Evolutionary conservation across 2,113 vertebrate species (phyloP), one percentile per base, ranked within the genome.

Genomic region (Eublepharis macularius): DNA sequence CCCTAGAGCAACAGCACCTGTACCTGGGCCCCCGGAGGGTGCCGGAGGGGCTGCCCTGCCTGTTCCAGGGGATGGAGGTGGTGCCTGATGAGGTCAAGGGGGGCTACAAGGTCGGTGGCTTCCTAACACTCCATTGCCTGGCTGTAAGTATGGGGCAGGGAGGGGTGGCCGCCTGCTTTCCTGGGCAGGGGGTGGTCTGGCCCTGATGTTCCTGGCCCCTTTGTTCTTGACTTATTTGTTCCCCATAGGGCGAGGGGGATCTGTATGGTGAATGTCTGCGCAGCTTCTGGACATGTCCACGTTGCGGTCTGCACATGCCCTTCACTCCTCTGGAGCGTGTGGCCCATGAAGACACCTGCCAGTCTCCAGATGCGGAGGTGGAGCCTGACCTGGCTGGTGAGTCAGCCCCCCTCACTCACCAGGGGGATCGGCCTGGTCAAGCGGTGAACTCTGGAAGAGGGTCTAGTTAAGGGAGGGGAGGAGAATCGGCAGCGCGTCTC

Each of bases 51-150:
- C 88, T 96, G 2, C 93, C 93, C 0, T 88, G 90, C 1, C 92
- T 98, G 49, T 98, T 98, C 78, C 96, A 96, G 3, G 96, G 93
- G 14, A 79, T 63, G 0, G 87, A 97, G 80, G 86, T 94, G 60
- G 89, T 94, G 7, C 97, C 97, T 0, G 94, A 99, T 24, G 95
- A 96, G 16, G 92, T 96, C 39, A 99, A 99, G 92, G 98, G 98
- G 2, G 98, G 98, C 65, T 95, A 98, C 6, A 45, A 82, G 0
- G 96, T 99, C 86, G 96, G 93, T 0, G 95, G 87, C 21, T 98
- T 97, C 87, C 97, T 99, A 93, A 99, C 97, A 32, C 98, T 98
- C 95, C 98, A 98, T 95, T 99, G 98, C 83, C 93, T 99, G 86
- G 80, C 90, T 14, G 98, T 99, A 92, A 98, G 98, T 94, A 0